A percentile compares a stretch with the other conserved stretches of the same genome.
These are phyloP conservation scores for Smittia aterrima DNA, from an alignment of 2,888 invertebrate species.

Conservation along the genomic window DNA sequence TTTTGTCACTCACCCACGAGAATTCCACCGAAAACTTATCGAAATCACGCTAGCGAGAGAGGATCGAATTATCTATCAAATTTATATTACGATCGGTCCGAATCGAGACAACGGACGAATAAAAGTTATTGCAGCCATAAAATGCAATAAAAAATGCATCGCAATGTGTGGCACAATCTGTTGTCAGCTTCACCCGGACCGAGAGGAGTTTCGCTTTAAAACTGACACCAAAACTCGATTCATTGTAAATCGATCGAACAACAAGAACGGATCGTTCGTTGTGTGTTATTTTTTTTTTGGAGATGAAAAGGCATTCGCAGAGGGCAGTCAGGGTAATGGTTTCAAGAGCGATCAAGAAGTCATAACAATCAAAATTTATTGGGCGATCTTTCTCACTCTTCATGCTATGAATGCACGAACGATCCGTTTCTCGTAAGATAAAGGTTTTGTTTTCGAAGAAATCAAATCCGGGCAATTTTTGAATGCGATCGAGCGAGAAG, in stretches of 20 bases:
- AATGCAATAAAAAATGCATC: constrained; percentile 25
- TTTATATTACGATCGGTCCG: constrained; percentile 8
- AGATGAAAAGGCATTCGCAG: constrained; percentile 22
- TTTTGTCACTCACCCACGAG: constrained; percentile 5
- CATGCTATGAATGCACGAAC: not conserved
- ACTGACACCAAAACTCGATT: constrained; percentile 24
- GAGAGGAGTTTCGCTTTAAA: constrained; percentile 4
- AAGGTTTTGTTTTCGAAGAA: constrained; percentile 9
- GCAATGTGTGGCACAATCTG: constrained; percentile 22
- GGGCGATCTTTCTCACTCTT: constrained; percentile 19
- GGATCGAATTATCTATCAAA: constrained; percentile 33
- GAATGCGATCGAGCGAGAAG: not conserved
- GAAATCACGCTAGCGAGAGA: not conserved
- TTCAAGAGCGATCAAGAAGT: constrained; percentile 26
- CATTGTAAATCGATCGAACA: not conserved
- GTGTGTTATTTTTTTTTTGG: not conserved
- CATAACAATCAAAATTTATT: constrained; percentile 36
- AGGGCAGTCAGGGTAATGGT: constrained; percentile 17
- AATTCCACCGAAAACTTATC: constrained; percentile 4
- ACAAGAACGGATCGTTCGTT: not conserved
- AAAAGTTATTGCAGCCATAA: constrained; percentile 20
- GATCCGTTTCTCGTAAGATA: not conserved
- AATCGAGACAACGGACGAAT: not conserved
- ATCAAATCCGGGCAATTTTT: constrained; percentile 17
- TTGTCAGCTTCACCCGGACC: not conserved